Conservation (phyloP, 2,888 invertebrate genomes). For the Mythimna albipuncta region DNA sequence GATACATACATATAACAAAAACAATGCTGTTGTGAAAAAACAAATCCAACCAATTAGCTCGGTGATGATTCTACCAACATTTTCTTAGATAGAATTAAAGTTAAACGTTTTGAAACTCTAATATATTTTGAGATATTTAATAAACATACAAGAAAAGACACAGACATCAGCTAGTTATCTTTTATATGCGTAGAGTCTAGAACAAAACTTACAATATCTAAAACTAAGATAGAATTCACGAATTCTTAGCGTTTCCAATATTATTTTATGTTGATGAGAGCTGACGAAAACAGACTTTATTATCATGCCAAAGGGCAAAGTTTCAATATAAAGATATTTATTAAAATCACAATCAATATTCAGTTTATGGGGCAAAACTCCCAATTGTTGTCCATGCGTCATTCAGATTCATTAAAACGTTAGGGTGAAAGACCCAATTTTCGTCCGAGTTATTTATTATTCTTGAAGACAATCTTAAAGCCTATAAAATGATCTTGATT, state of each 20-base stretch:
- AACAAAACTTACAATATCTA: slow-evolving; percentile 21
- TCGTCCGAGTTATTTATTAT: slow-evolving; percentile 8
- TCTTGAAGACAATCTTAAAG: slow-evolving; percentile 5
- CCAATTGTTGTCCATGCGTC: slow-evolving; percentile 15
- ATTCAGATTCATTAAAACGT: slow-evolving; percentile 13
- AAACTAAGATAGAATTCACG: slow-evolving; percentile 26
- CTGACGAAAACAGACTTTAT: slow-evolving; percentile 34
- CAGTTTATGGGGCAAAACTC: slow-evolving; percentile 18
- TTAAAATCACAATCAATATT: slow-evolving; percentile 38
- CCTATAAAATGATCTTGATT: slow-evolving; percentile 39
- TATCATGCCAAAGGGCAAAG: slow-evolving; percentile 36
- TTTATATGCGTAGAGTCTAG: background rate
- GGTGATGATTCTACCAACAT: too few species aligned
- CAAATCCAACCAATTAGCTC: too few species aligned
- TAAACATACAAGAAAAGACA: background rate
- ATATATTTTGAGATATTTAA: too few species aligned
- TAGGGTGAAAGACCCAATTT: slow-evolving; percentile 20
- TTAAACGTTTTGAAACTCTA: too few species aligned
- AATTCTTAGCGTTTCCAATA: slow-evolving; percentile 35
- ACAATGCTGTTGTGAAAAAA: too few species aligned
- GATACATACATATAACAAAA: too few species aligned
- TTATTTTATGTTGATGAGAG: slow-evolving; percentile 46
- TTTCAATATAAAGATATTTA: slow-evolving; percentile 35
- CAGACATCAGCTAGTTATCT: background rate
- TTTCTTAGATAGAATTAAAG: too few species aligned